Evolutionary conservation across 2,113 vertebrate species (phyloP).

Genomic region (Ammodytes dubius): DNA sequence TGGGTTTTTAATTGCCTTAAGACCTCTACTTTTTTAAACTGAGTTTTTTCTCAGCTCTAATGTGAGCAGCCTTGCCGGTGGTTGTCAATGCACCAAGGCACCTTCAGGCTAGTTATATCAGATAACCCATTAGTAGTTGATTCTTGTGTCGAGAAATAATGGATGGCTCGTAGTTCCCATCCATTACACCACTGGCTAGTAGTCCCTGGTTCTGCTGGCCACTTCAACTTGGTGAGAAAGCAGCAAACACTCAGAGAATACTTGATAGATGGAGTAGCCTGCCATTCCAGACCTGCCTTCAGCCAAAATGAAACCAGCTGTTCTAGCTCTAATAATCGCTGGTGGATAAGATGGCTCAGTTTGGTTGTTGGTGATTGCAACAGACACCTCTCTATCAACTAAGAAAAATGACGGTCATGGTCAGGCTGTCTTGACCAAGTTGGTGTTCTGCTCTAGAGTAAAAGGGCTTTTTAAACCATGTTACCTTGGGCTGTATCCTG

Average conservation of each 20-base stretch:
- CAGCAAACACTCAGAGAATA: background rate
- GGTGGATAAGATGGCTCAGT: background rate
- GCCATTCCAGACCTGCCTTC: too few relatives aligned
- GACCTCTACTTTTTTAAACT: background rate
- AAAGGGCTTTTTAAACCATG: background rate
- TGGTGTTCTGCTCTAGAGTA: background rate
- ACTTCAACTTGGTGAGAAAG: background rate
- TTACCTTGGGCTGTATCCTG: background rate
- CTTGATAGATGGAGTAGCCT: background rate
- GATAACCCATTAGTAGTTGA: background rate
- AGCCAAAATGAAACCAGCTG: background rate
- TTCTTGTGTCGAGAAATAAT: background rate
- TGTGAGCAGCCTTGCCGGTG: background rate
- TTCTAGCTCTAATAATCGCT: background rate
- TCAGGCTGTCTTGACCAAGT: background rate
- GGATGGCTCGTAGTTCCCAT: background rate
- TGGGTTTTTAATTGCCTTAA: background rate
- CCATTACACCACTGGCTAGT: background rate
- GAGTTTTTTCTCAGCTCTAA: conserved; percentile 8
- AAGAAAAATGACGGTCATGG: conserved; percentile 24
- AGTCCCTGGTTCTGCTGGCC: background rate
- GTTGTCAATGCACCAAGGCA: background rate
- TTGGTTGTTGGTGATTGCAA: conserved; percentile 7
- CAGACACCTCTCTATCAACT: conserved; percentile 8
- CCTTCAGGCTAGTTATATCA: background rate